Evolutionary conservation across 2,113 vertebrate species (phyloP).

Genomic region (Anolis carolinensis): DNA sequence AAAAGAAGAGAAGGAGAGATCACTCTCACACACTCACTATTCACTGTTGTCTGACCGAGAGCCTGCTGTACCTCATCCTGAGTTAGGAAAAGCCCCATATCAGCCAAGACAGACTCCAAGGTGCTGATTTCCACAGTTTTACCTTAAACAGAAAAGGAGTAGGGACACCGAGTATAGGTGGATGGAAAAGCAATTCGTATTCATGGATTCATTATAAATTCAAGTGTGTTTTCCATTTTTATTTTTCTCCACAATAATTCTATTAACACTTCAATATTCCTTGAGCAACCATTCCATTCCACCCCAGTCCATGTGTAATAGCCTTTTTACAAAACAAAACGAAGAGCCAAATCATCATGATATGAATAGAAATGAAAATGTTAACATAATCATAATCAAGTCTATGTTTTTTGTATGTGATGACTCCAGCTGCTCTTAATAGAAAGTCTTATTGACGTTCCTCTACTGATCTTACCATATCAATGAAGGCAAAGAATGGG

Average conservation of each 20-base stretch:
- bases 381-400: not conserved
- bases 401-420: not conserved
- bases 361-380: not conserved
- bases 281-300: not conserved
- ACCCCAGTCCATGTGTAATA: not conserved
- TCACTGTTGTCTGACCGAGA: constrained; percentile 9
- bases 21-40: constrained; percentile 22
- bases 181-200: not conserved
- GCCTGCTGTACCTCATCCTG: constrained; percentile 16
- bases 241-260: not conserved
- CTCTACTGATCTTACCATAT: too few relatives aligned
- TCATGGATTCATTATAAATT: not conserved
- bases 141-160: constrained; percentile 26
- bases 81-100: constrained; percentile 37
- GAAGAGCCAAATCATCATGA: not conserved
- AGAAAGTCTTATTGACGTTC: not conserved
- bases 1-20: not conserved
- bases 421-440: not conserved
- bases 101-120: constrained; percentile 6
- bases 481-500: too few relatives aligned
- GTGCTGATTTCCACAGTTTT: constrained; percentile 10
- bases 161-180: not conserved
- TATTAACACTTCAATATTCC: not conserved
- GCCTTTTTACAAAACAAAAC: not conserved
- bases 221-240: not conserved